phyloP scores from a whole-genome alignment of 2,888 invertebrate species.

The Cheilosia vernalis region DNA sequence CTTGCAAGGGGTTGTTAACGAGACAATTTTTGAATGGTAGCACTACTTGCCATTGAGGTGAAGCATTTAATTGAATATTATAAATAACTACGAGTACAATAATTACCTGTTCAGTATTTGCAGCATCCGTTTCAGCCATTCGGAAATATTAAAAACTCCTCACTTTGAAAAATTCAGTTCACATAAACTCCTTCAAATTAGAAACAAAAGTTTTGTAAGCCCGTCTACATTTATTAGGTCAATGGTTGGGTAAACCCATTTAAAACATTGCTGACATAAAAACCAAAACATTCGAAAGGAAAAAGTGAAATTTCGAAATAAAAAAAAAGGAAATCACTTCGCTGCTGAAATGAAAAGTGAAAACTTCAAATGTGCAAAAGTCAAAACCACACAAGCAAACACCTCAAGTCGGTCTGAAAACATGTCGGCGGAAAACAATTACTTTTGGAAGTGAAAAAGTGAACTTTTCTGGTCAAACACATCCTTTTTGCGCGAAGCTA shows the following conservation, averaged over 20 bases:
- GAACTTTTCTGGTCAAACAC: constrained; percentile 62
- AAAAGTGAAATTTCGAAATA: constrained; percentile 27
- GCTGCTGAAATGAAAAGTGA: constrained; percentile 32
- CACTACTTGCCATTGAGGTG: neutral
- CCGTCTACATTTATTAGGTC: neutral
- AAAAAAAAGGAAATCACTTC: neutral
- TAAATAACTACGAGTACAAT: neutral
- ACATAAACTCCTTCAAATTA: constrained; percentile 21
- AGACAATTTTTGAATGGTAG: too few species aligned
- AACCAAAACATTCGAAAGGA: constrained; percentile 19
- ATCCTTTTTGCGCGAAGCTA: constrained; percentile 15
- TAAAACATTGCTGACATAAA: constrained; percentile 1
- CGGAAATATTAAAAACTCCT: neutral
- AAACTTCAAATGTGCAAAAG: constrained; percentile 39
- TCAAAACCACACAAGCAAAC: constrained; percentile 2
- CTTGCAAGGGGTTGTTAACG: too few species aligned
- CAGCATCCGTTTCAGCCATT: constrained; percentile 59
- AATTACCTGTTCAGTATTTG: constrained; percentile 50
- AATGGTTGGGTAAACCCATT: neutral
- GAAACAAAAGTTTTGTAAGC: neutral
- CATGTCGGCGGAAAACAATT: constrained; percentile 66
- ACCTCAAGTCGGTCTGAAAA: constrained; percentile 6
- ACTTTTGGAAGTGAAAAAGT: constrained; percentile 26
- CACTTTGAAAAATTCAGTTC: constrained; percentile 1
- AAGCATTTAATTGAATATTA: neutral